phyloP scores from a whole-genome alignment of 2,888 invertebrate species.

The Deilephila elpenor region DNA sequence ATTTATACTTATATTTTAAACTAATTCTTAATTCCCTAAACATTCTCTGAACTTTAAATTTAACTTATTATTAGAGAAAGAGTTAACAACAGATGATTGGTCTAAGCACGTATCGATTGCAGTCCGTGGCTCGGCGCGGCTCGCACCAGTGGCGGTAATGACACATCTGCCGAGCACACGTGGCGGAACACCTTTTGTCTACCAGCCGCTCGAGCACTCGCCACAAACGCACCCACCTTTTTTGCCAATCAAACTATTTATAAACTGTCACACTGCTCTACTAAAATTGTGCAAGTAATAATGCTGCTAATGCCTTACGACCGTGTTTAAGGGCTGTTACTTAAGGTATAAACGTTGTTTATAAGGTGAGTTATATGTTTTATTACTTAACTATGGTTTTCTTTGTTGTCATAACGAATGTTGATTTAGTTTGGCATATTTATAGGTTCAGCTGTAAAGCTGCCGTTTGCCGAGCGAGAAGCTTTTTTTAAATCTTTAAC shows the following conservation, averaged over 20 bases:
- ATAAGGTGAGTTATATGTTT: neutral
- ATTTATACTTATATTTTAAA: too few species aligned
- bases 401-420: neutral
- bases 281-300: constrained; percentile 42
- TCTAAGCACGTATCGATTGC: constrained; percentile 5
- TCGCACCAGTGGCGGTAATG: constrained; percentile 31
- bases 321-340: neutral
- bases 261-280: constrained; percentile 69
- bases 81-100: neutral
- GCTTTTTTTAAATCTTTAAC: too few species aligned
- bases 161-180: constrained; percentile 73
- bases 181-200: constrained; percentile 80
- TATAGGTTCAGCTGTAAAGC: too few species aligned
- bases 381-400: neutral
- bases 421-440: too few species aligned
- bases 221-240: constrained; percentile 57
- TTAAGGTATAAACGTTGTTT: neutral
- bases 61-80: neutral
- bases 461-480: too few species aligned
- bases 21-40: too few species aligned
- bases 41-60: too few species aligned
- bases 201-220: constrained; percentile 46
- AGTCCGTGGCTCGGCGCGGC: neutral
- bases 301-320: constrained; percentile 31
- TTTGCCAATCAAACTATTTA: constrained; percentile 72